phyloP scores from a whole-genome alignment of 2,797 vertebrate species.

The Rhinichthys osculus region DNA sequence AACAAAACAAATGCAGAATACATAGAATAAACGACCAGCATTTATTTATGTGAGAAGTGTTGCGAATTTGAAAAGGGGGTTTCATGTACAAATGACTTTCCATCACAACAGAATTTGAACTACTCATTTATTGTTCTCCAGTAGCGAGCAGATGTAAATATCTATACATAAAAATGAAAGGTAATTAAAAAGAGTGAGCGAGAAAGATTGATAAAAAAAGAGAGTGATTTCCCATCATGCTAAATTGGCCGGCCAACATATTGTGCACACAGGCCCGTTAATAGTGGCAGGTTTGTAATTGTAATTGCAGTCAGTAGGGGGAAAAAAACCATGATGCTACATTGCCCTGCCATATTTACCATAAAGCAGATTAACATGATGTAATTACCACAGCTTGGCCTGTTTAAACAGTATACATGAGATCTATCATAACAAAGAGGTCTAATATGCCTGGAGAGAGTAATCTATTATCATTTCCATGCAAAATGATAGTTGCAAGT shows the following conservation, averaged over 20 bases:
- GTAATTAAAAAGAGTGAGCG: conserved; percentile 69
- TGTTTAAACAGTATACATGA: conserved; percentile 67
- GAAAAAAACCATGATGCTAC: conserved; percentile 66
- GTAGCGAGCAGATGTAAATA: conserved; percentile 63
- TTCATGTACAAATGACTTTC: background rate
- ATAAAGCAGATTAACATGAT: conserved; percentile 78
- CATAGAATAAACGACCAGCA: conserved; percentile 21
- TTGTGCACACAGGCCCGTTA: conserved; percentile 62
- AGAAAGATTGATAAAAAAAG: conserved; percentile 1
- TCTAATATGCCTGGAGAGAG: conserved; percentile 6
- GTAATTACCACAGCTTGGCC: conserved; percentile 78
- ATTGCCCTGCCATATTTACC: conserved; percentile 67
- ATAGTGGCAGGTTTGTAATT: conserved; percentile 68
- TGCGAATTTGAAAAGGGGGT: background rate
- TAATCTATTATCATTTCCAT: background rate
- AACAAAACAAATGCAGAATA: conserved; percentile 47
- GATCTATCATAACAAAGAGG: conserved; percentile 71
- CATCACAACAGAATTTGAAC: background rate
- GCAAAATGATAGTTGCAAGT: background rate
- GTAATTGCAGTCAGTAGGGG: conserved; percentile 71
- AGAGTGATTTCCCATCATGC: conserved; percentile 63
- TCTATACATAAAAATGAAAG: conserved; percentile 64
- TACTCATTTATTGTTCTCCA: conserved; percentile 59
- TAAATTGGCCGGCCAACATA: conserved; percentile 73
- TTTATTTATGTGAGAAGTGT: background rate